Evolutionary conservation across 2,797 vertebrate species (phyloP), one percentile per base, ranked within the genome.

Genomic region (Propithecus deckenii): DNA sequence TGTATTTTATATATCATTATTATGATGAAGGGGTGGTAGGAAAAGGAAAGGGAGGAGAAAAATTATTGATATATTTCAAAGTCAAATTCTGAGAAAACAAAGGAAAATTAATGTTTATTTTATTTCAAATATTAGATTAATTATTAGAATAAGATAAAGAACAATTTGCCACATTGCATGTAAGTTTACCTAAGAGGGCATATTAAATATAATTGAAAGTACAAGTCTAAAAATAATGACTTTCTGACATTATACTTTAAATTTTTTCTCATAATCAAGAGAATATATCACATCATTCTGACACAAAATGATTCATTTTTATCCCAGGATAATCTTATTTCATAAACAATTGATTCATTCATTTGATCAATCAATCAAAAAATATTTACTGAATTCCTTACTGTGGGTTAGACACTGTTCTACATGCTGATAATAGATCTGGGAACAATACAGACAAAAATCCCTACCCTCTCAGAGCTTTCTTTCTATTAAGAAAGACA

Each of bases 101-200:
- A 35, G 18, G 20, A 11, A 91, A 86, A 75, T 88, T 72, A 86
- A 79, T 72, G 17, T 32, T 87, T 76, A 65, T 46, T 96, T 92
- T 32, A 63, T 80, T 93, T 94, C 43, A 93, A 96, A 81, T 57
- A 75, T 7, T 17, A 50, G 41, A 65, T 81, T 89, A 72, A 93
- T 92, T 87, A 20, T 92, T 90, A 91, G 59, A 91, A 86, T 84
- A 76, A 93, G 14, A 75, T 83, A 85, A 93, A 43, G 23, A 86
- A 50, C 4, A 96, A 71, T 69, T 91, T 85, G 9, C 52, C 84
- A 95, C 8, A 59, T 43, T 74, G 28, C 46, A 78, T 86, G 25
- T 30, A 86, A 92, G 30, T 83, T 94, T 80, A 46, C 89, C 71
- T 79, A 87, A 72, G 13, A 35, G 4, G 20, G 7, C 22, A 59